These are phyloP conservation scores for Phania funesta DNA, from an alignment of 2,888 invertebrate species.

Conservation along the genomic window DNA sequence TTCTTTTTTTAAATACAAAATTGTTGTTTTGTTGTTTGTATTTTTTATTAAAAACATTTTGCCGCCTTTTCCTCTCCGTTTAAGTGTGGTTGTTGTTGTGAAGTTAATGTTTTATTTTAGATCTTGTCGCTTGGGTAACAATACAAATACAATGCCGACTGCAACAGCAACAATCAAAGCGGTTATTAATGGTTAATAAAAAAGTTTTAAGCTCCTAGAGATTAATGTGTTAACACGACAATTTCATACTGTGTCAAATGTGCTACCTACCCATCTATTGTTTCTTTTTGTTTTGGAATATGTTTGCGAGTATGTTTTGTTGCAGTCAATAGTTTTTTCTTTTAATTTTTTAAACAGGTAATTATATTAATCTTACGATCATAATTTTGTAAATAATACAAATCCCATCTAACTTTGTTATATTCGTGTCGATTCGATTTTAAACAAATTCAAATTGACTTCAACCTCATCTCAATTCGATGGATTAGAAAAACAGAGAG, in stretches of 20 bases:
- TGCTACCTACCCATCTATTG: constrained; percentile 61
- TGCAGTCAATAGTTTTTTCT: constrained; percentile 15
- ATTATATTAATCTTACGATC: constrained; percentile 60
- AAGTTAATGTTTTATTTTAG: constrained; percentile 9
- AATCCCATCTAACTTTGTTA: constrained; percentile 51
- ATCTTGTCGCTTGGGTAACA: constrained; percentile 21
- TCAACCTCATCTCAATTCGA: constrained; percentile 47
- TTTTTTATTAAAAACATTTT: constrained; percentile 21
- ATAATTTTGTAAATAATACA: constrained; percentile 56
- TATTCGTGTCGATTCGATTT: constrained; percentile 42
- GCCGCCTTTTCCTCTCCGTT: constrained; percentile 48
- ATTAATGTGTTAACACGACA: constrained; percentile 73
- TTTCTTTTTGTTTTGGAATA: constrained; percentile 59
- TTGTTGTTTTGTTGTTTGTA: background rate
- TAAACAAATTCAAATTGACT: constrained; percentile 55
- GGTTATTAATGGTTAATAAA: constrained; percentile 34
- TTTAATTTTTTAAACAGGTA: constrained; percentile 27
- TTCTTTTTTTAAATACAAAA: background rate
- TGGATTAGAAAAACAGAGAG: constrained; percentile 39
- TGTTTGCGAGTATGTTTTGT: constrained; percentile 69
- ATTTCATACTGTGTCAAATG: constrained; percentile 65
- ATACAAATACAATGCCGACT: constrained; percentile 6
- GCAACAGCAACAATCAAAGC: background rate
- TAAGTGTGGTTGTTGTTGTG: background rate
- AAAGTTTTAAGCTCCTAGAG: constrained; percentile 65